These are phyloP conservation scores for Eupithecia tripunctaria DNA, from an alignment of 2,888 invertebrate species.

Conservation along the genomic window DNA sequence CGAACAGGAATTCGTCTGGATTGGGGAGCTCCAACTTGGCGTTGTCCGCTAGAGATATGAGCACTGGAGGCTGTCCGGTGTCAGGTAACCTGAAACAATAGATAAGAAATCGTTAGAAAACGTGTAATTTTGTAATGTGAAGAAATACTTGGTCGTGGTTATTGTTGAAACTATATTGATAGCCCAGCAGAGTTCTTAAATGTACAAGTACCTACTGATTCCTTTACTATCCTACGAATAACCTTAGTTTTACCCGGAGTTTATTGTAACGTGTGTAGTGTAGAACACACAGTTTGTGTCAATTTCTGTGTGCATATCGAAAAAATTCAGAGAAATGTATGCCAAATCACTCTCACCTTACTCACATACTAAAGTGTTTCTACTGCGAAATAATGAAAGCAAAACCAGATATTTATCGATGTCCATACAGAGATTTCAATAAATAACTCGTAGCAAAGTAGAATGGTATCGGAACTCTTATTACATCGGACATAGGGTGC, in stretches of 20 bases:
- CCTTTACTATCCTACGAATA: background rate
- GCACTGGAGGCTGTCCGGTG: constrained; percentile 85
- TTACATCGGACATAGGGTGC: constrained; percentile 12
- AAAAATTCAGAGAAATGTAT: background rate
- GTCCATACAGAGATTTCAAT: background rate
- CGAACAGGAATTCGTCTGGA: constrained; percentile 80
- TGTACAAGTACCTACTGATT: background rate
- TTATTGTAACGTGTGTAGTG: background rate
- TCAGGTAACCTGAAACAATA: constrained; percentile 85
- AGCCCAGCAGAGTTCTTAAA: background rate
- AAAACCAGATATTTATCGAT: background rate
- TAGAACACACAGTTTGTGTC: background rate
- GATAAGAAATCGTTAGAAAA: constrained; percentile 35
- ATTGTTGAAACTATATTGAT: background rate
- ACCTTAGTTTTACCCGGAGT: background rate
- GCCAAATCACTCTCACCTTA: background rate
- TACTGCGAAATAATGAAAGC: constrained; percentile 1
- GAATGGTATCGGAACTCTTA: constrained; percentile 15
- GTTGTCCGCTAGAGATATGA: constrained; percentile 85
- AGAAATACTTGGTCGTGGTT: background rate
- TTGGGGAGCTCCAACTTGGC: constrained; percentile 85
- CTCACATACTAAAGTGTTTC: background rate
- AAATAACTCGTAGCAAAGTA: background rate
- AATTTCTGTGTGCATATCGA: background rate
- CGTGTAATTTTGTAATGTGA: background rate